A percentile compares a stretch with the other conserved stretches of the same genome.
phyloP scores from a whole-genome alignment of 37 sponge, comb jelly and placozoan genomes.

The Axinella damicornis region DNA sequence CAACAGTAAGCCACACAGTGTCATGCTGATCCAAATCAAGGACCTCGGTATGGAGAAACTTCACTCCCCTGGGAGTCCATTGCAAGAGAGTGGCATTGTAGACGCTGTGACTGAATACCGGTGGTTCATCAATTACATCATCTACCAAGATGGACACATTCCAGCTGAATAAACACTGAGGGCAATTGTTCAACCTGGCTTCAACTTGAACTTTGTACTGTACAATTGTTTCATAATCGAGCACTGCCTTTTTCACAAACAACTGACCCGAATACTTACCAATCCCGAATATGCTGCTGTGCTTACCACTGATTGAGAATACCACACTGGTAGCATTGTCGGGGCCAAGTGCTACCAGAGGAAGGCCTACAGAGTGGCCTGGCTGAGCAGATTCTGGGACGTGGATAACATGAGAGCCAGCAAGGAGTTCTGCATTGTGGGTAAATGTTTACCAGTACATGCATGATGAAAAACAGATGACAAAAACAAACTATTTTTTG shows the following conservation, averaged over 20 bases:
- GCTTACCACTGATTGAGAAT: neutral
- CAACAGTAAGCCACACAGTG: neutral
- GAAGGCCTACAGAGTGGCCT: slow-evolving; percentile 10
- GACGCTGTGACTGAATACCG: neutral
- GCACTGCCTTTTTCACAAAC: neutral
- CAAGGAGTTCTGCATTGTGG: too few species aligned
- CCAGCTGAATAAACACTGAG: neutral
- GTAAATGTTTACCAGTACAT: too few species aligned
- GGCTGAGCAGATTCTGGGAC: slow-evolving; percentile 10
- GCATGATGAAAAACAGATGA: too few species aligned
- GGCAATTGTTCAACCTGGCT: neutral
- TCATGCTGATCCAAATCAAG: slow-evolving; percentile 23
- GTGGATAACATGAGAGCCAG: neutral
- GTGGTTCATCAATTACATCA: slow-evolving; percentile 56
- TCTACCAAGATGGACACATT: slow-evolving; percentile 19
- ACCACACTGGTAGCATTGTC: neutral
- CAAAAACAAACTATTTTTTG: too few species aligned
- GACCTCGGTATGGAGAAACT: slow-evolving; percentile 4
- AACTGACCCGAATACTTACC: slow-evolving; percentile 30
- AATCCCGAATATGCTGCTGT: slow-evolving; percentile 14
- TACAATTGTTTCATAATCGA: slow-evolving; percentile 17
- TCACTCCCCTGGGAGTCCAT: neutral
- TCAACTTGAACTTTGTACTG: slow-evolving; percentile 6
- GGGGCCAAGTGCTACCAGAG: neutral
- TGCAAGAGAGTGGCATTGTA: slow-evolving; percentile 7